Conservation (phyloP, 2,888 invertebrate genomes). For the Tenthredo distinguenda region DNA sequence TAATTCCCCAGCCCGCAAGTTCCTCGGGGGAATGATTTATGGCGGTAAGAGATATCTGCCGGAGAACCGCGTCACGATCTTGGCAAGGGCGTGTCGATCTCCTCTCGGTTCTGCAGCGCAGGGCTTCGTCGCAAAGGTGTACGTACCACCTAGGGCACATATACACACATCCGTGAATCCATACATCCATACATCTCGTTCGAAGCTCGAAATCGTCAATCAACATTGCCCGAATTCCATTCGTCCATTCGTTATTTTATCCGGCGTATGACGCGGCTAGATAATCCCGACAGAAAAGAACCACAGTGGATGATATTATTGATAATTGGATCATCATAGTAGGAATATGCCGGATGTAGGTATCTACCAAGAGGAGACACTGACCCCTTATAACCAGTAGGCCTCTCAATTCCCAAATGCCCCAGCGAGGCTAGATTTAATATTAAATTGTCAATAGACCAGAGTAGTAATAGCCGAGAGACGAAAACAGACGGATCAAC, state of each 20-base stretch:
- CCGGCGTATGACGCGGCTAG: not conserved
- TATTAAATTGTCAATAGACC: constrained; percentile 43
- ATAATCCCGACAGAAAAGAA: not conserved
- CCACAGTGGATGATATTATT: not conserved
- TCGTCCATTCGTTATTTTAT: not conserved
- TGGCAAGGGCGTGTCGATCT: constrained; percentile 46
- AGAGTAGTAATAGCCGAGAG: constrained; percentile 33
- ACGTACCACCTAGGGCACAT: not conserved
- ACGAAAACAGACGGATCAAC: constrained; percentile 42
- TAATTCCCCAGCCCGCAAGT: constrained; percentile 17
- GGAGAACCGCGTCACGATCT: constrained; percentile 36
- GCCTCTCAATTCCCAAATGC: constrained; percentile 45
- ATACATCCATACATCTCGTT: not conserved
- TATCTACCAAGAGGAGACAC: not conserved
- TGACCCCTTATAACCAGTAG: constrained; percentile 15
- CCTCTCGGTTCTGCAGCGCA: not conserved
- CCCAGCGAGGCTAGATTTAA: constrained; percentile 3
- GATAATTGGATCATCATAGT: constrained; percentile 32
- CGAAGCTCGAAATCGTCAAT: constrained; percentile 28
- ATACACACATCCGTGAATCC: not conserved
- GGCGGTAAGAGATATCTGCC: constrained; percentile 37
- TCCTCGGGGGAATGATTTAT: constrained; percentile 32
- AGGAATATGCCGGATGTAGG: constrained; percentile 27
- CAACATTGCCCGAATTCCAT: constrained; percentile 29
- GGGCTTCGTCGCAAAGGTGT: not conserved